These are phyloP conservation scores for Enoplosus armatus DNA, from an alignment of 2,797 vertebrate genomes.

Conservation along the genomic window DNA sequence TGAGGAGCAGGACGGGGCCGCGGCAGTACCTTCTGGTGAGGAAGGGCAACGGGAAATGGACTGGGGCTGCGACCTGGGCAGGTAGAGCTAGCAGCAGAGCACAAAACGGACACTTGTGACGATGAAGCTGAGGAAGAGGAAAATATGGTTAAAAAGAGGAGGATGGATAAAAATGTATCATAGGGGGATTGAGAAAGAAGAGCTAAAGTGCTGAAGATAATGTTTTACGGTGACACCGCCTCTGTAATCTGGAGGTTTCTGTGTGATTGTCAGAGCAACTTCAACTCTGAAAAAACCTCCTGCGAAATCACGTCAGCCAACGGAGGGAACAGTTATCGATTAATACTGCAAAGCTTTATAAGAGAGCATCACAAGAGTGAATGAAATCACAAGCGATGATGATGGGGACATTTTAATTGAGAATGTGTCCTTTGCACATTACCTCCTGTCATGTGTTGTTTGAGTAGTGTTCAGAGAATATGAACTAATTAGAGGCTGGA, in stretches of 20 bases:
- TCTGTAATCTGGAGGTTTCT: conserved; percentile 33
- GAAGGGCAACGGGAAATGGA: conserved; percentile 57
- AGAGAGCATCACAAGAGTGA: conserved; percentile 26
- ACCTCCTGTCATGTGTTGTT: conserved; percentile 91
- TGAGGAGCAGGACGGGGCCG: conserved; percentile 82
- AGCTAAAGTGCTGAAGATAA: conserved; percentile 39
- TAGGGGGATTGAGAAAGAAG: conserved; percentile 5
- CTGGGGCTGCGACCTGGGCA: conserved; percentile 71
- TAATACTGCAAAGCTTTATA: conserved; percentile 88
- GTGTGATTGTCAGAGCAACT: conserved; percentile 41
- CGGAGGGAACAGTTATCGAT: conserved; percentile 76
- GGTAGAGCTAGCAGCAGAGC: conserved; percentile 74
- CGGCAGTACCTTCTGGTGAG: conserved; percentile 58
- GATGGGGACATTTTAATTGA: conserved; percentile 73
- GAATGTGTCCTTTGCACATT: conserved; percentile 95
- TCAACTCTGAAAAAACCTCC: conserved; percentile 45
- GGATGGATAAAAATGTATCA: conserved; percentile 6
- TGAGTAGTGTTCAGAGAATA: conserved; percentile 85
- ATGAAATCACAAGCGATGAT: conserved; percentile 39
- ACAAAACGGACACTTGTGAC: conserved; percentile 60
- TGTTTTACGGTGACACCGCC: conserved; percentile 21
- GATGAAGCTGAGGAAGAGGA: conserved; percentile 35
- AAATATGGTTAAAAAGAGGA: neutral
- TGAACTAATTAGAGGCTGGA: conserved; percentile 58
- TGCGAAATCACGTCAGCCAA: conserved; percentile 53